A percentile compares a stretch with the other conserved stretches of the same genome.
phyloP scores from a whole-genome alignment of 2,888 invertebrate species.

The Thereva unica region DNA sequence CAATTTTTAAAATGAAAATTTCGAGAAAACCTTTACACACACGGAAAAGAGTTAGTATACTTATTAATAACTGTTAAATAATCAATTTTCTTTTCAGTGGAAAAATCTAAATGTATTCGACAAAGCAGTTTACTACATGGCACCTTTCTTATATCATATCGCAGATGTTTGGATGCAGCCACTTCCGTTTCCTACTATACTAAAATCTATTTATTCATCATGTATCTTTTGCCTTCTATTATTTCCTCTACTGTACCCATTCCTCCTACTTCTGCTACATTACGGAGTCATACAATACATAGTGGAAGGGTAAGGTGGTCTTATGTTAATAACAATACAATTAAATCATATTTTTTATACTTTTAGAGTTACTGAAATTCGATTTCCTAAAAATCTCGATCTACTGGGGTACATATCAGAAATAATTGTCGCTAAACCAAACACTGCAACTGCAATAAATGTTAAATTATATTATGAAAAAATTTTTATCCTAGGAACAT shows the following conservation, averaged over 20 bases:
- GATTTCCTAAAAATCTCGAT: constrained; percentile 24
- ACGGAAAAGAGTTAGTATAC: too few species aligned
- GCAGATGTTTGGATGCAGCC: constrained; percentile 59
- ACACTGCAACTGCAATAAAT: constrained; percentile 23
- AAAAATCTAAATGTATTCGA: constrained; percentile 15
- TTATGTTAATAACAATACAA: neutral
- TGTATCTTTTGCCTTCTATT: constrained; percentile 57
- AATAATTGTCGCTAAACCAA: constrained; percentile 17
- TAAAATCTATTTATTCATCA: constrained; percentile 59
- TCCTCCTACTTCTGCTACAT: constrained; percentile 55
- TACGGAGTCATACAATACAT: constrained; percentile 59
- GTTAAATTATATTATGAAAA: constrained; percentile 32
- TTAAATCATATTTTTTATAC: neutral
- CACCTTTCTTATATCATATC: constrained; percentile 56
- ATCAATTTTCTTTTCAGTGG: constrained; percentile 32
- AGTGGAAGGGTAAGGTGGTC: constrained; percentile 55
- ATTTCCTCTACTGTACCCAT: constrained; percentile 59
- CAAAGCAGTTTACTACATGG: constrained; percentile 32
- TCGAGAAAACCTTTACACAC: too few species aligned
- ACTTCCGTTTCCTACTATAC: constrained; percentile 61
- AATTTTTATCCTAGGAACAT: constrained; percentile 35
- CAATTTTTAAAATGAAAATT: too few species aligned
- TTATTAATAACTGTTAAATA: neutral
- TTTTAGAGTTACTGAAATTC: constrained; percentile 25
- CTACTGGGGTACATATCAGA: constrained; percentile 18